Base-by-base conservation (phyloP, 2,888 invertebrate genomes). In the Scelioninae gen. 1 region DNA sequence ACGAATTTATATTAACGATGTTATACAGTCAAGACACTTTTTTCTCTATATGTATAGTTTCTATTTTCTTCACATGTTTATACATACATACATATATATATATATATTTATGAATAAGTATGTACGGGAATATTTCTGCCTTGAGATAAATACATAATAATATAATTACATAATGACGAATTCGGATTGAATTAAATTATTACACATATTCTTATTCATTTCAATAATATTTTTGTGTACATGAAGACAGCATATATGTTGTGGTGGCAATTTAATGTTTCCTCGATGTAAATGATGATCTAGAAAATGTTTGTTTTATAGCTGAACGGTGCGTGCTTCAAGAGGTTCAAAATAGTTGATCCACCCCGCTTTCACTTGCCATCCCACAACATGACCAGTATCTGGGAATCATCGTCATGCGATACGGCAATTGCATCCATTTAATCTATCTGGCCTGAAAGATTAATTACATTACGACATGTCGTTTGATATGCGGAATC, bases 331-430 rank as follows among this genome's bases (percentile, higher is more conserved):
- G 62, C 80, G 80, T 74, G 80, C 49, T 55, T 74, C 53, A 68
- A 80, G 66, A 80, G 80, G 80, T 80, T 80, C 72, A 80, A 80
- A 79, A 68, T 68, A 74, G 74, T 80, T 68, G 74, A 75, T 77
- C 66, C 53, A 40, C 49, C 63, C 31, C 23, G 15, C 56, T 45
- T 16, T 55, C 51, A 47, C 65, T 68, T 69, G 75, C 63, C 65
- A 62, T 66, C 11, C 75, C 65, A 75, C 69, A 71, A 56, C 69
- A 63, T 66, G 75, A 81, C 76, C 66, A 38, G 71, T 83, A 83
- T 78, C 82, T 78, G 74, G 69, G 75, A 83, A 83, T 83, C 65
- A 78, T 83, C 78, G 82, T 78, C 82, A 83, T 78, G 78, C 78
- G 75, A 78, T 78, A 83, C 75, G 78, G 75, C 82, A 83, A 83